Evolutionary conservation across 2,113 vertebrate genomes (phyloP).

Genomic region (Asarcornis scutulata): DNA sequence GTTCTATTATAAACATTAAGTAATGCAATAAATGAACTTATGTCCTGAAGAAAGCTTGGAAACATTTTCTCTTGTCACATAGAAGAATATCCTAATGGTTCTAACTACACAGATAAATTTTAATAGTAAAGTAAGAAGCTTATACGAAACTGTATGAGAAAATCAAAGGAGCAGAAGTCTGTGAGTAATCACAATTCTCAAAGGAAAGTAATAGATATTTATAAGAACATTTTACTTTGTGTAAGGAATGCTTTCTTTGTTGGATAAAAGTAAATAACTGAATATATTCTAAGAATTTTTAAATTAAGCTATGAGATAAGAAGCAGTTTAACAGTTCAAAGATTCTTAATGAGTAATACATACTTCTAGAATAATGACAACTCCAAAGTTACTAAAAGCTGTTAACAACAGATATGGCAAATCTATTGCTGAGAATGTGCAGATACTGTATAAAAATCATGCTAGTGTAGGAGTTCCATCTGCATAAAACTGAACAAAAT

Average conservation of each 20-base stretch:
- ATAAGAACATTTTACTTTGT: slow-evolving; percentile 7
- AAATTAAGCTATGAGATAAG: slow-evolving; percentile 36
- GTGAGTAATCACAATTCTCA: neutral
- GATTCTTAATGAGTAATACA: slow-evolving; percentile 38
- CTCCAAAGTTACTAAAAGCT: slow-evolving; percentile 9
- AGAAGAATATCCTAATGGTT: neutral
- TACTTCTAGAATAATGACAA: slow-evolving; percentile 27
- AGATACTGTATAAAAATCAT: neutral
- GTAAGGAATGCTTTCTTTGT: neutral
- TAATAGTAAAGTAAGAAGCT: neutral
- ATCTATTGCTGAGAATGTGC: neutral
- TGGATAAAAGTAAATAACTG: slow-evolving; percentile 25
- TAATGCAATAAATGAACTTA: neutral
- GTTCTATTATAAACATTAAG: slow-evolving; percentile 12
- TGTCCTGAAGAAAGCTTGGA: neutral
- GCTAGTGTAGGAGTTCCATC: neutral
- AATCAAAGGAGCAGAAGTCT: slow-evolving; percentile 7
- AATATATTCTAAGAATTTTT: neutral
- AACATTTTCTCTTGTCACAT: neutral
- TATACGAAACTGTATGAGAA: neutral
- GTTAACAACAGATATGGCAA: slow-evolving; percentile 38
- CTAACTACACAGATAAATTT: neutral
- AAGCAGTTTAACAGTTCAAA: slow-evolving; percentile 31
- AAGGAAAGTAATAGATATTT: slow-evolving; percentile 16
- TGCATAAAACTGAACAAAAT: neutral